Evolutionary conservation across 2,113 vertebrate genomes (phyloP).

Genomic region (Ctenomys sociabilis): DNA sequence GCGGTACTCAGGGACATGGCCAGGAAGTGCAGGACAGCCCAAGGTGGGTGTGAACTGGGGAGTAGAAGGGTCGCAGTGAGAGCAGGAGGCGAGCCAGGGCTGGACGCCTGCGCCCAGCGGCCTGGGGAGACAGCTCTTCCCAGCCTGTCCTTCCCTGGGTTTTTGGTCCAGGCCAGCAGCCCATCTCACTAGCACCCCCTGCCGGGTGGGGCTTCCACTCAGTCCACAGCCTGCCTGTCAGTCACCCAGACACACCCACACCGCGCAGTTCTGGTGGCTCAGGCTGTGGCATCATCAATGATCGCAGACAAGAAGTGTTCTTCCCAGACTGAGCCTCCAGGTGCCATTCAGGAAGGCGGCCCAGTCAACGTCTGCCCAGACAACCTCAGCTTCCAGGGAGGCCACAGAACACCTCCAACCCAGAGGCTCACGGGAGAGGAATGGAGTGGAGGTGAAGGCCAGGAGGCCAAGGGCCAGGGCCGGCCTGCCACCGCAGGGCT

Average conservation of each 20-base stretch:
- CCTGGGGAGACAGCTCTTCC: neutral
- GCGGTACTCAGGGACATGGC: no score
- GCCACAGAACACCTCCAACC: neutral
- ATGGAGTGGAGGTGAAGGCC: neutral
- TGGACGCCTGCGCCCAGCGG: neutral
- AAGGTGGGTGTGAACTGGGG: neutral
- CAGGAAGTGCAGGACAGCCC: neutral
- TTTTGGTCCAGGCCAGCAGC: neutral
- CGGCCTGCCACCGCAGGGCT: neutral
- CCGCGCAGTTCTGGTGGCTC: neutral
- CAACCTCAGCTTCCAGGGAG: neutral
- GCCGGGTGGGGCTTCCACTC: neutral
- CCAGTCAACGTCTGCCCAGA: neutral
- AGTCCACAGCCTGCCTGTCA: neutral
- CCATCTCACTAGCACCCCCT: neutral
- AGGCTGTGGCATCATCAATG: neutral
- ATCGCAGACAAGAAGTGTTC: neutral
- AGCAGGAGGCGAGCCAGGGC: neutral
- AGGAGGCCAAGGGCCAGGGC: neutral
- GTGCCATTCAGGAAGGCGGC: neutral
- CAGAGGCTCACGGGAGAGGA: neutral
- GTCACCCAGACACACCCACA: neutral
- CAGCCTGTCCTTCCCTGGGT: neutral
- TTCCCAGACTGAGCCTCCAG: neutral
- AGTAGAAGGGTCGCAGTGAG: fast-evolving